Base-by-base conservation (phyloP, 2,797 vertebrate species). In the Myripristis jacobus region DNA sequence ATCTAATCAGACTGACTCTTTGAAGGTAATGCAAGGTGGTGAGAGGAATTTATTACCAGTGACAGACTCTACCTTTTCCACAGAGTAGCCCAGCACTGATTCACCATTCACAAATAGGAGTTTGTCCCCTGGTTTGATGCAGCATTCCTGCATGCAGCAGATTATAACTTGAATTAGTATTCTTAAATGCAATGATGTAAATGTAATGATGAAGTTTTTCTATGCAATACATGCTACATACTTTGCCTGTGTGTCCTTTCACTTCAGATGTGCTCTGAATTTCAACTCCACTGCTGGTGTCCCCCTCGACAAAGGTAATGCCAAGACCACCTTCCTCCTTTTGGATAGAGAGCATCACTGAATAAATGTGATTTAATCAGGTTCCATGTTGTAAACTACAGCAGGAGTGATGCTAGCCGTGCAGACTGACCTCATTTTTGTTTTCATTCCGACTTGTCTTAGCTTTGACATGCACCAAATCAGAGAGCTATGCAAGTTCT, bases 281-380 rank as follows among this genome's bases (percentile, higher is more conserved):
- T 77, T 95, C 82, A 48, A 95, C 92, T 38, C 94, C 96, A 1
- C 73, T 87, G 36, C 90, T 66, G 0, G 95, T 95, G 66, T 94
- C 94, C 46, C 85, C 90, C 57, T 97, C 96, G 70, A 93, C 95
- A 79, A 96, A 94, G 36, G 94, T 93, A 80, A 96, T 93, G 66
- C 95, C 96, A 27, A 95, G 88, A 36, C 93, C 93, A 46, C 91
- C 95, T 36, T 96, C 96, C 87, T 97, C 96, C 97, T 98, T 0
- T 63, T 6, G 25, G 10, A 52, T 13, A 60, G n/a, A 13, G n/a
- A 21, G 46, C 12, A 31, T 66, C 4, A 19, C n/a, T 11, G 57
- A 15, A 47, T 22, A 25, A 19, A 60, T 16, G 43, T 9, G 57
- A 56, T 61, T 27, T 13, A 19, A 60, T 21, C 13, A n/a, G 16